Percentiles rank a stretch among this genome's conserved stretches.
These are phyloP conservation scores for Thunnus albacares DNA, from an alignment of 2,797 vertebrate species.

Conservation along the genomic window DNA sequence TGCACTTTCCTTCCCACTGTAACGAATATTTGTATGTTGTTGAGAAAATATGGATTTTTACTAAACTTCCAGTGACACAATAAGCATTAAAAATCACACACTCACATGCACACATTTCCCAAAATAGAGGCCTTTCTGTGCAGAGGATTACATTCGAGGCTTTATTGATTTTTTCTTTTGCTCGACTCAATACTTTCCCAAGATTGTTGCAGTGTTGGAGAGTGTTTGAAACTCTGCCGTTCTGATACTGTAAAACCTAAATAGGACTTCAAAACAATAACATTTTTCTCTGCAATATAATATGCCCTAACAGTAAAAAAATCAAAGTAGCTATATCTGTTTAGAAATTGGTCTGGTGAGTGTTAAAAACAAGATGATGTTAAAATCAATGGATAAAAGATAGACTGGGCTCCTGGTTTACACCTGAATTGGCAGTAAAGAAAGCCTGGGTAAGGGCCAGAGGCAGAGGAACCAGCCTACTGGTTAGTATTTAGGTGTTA, in stretches of 20 bases:
- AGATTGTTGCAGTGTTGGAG: slow-evolving; percentile 18
- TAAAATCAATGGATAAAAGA: slow-evolving; percentile 38
- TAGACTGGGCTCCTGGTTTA: slow-evolving; percentile 23
- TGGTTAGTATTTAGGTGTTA: slow-evolving; percentile 29
- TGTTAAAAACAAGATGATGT: slow-evolving; percentile 24
- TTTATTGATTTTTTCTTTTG: slow-evolving; percentile 50
- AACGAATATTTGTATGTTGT: slow-evolving; percentile 15
- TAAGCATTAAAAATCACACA: neutral
- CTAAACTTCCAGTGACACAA: slow-evolving; percentile 31
- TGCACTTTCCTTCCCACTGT: slow-evolving; percentile 7
- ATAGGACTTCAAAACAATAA: slow-evolving; percentile 23
- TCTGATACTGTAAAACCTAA: slow-evolving; percentile 16
- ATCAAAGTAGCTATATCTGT: slow-evolving; percentile 7
- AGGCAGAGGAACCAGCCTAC: slow-evolving; percentile 23
- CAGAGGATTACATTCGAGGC: slow-evolving; percentile 39
- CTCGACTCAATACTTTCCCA: slow-evolving; percentile 10
- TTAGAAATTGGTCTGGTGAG: slow-evolving; percentile 24
- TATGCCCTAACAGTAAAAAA: slow-evolving; percentile 9
- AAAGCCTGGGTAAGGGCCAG: slow-evolving; percentile 22
- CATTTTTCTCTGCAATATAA: neutral
- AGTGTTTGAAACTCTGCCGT: slow-evolving; percentile 16
- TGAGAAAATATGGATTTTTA: slow-evolving; percentile 35
- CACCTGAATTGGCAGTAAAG: slow-evolving; percentile 27
- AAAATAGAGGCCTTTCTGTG: slow-evolving; percentile 6
- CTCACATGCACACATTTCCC: no score